A percentile compares a stretch with the other conserved stretches of the same genome.
Conservation (phyloP, 2,888 invertebrate genomes). For the Aspidapion aeneum region DNA sequence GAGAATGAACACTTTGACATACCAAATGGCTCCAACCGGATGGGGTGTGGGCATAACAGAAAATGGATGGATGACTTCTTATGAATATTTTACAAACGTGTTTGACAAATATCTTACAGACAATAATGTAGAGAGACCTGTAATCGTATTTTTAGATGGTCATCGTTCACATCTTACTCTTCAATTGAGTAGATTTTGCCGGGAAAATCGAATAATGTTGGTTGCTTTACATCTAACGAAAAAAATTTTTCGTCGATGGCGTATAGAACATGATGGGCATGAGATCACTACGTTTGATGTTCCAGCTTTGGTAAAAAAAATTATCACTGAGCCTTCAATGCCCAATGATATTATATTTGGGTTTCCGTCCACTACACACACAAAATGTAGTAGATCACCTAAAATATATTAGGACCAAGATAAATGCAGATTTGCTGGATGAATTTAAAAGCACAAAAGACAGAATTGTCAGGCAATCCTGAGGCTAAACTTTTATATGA, state of each 20-base stretch:
- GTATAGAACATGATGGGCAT: constrained; percentile 2
- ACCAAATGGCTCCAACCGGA: background rate
- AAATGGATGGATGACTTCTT: constrained; percentile 12
- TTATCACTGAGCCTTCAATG: too few species aligned
- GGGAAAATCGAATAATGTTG: constrained; percentile 28
- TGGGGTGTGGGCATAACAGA: constrained; percentile 10
- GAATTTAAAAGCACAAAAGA: background rate
- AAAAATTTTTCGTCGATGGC: background rate
- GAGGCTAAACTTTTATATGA: background rate
- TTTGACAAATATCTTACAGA: constrained; percentile 8
- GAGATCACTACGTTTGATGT: too few species aligned
- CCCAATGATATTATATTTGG: too few species aligned
- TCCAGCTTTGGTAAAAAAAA: too few species aligned
- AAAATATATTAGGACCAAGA: background rate
- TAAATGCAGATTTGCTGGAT: background rate
- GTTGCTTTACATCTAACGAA: constrained; percentile 14
- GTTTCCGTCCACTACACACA: background rate
- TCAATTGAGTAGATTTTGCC: constrained; percentile 32
- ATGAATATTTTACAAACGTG: constrained; percentile 13
- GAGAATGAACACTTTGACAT: background rate
- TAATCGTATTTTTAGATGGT: constrained; percentile 26
- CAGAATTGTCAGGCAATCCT: background rate
- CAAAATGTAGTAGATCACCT: background rate
- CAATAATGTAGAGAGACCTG: background rate
- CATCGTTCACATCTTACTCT: constrained; percentile 34